Conservation (phyloP, 2,797 vertebrate species). For the Dicrostonyx torquatus region DNA sequence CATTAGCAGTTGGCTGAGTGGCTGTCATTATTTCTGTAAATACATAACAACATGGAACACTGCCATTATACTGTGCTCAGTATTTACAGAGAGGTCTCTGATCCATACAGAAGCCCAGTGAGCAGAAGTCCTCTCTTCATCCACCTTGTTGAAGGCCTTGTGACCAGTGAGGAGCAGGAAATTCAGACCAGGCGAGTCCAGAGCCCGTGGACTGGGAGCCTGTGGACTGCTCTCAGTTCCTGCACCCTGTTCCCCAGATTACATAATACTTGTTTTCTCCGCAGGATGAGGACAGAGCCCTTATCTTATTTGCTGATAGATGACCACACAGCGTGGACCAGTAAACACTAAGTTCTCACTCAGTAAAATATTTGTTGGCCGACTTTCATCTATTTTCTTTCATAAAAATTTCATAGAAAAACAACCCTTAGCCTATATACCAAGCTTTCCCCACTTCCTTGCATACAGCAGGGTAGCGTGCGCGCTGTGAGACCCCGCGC, state of each 20-base stretch:
- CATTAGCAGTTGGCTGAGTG: background rate
- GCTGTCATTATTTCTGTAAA: constrained; percentile 32
- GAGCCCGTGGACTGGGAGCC: background rate
- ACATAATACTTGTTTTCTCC: constrained; percentile 17
- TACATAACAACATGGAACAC: background rate
- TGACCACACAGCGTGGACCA: background rate
- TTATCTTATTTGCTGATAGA: background rate
- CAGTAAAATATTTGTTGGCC: constrained; percentile 7
- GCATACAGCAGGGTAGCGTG: background rate
- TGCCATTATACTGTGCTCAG: background rate
- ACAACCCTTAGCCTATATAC: background rate
- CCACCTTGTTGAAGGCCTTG: constrained; percentile 1
- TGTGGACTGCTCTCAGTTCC: background rate
- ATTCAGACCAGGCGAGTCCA: constrained; percentile 20
- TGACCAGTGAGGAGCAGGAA: background rate
- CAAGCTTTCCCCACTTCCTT: background rate
- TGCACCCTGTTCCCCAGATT: background rate
- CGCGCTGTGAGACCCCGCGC: background rate
- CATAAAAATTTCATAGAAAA: background rate
- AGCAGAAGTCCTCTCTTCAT: background rate
- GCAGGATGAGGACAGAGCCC: constrained; percentile 31
- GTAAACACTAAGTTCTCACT: background rate
- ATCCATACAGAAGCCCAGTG: background rate
- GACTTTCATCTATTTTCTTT: constrained; percentile 9
- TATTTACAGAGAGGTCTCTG: background rate